These are phyloP conservation scores for Pelosia muscerda DNA, from an alignment of 2,888 invertebrate species.

Conservation along the genomic window DNA sequence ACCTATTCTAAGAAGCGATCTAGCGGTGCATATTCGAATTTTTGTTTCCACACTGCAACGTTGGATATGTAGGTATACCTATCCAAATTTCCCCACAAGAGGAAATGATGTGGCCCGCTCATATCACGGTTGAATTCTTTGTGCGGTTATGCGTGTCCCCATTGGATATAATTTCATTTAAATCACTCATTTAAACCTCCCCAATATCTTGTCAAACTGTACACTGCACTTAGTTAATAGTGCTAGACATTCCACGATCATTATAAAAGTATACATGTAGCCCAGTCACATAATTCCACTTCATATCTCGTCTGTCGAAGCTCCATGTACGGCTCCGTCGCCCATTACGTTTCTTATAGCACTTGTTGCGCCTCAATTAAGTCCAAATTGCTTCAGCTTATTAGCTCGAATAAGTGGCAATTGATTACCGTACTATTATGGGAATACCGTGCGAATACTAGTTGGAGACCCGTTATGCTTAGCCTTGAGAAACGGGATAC, in stretches of 20 bases:
- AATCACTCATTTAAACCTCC: no score
- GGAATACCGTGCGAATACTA: constrained; percentile 53
- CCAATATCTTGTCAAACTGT: no score
- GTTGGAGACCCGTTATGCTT: constrained; percentile 51
- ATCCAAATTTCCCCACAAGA: no score
- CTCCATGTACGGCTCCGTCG: neutral
- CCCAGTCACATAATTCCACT: neutral
- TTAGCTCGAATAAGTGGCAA: constrained; percentile 37
- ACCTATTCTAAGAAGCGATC: no score
- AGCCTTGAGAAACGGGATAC: constrained; percentile 50
- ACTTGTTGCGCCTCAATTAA: constrained; percentile 44
- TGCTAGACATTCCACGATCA: neutral
- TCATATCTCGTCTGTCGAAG: neutral
- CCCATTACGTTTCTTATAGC: constrained; percentile 24
- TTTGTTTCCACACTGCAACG: no score
- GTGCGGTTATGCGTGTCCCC: no score
- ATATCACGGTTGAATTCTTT: no score
- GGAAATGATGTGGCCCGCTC: no score
- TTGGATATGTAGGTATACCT: no score
- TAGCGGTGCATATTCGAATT: no score
- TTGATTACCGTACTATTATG: constrained; percentile 52
- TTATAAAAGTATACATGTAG: neutral
- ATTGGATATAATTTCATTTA: no score
- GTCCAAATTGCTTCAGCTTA: constrained; percentile 45
- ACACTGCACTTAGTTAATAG: no score